phyloP scores from a whole-genome alignment of 2,888 invertebrate genomes.

The Cacoxenus indagator region DNA sequence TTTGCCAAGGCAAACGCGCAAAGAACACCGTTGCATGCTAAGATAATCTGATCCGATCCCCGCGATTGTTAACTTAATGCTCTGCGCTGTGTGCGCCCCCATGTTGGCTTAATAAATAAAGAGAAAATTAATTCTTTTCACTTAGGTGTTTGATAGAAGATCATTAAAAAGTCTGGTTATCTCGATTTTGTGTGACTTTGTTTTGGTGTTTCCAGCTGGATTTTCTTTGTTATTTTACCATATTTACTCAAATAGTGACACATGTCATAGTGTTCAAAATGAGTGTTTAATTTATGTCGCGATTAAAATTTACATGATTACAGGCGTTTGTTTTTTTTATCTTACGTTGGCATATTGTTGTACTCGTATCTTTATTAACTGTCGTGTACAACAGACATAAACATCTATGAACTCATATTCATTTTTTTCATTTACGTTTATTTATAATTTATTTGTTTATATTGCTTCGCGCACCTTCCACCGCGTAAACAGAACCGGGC shows the following conservation, averaged over 20 bases:
- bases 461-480: too few relatives aligned
- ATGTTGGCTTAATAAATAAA: slow-evolving; percentile 12
- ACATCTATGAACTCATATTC: too few relatives aligned
- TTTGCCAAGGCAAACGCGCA: not conserved
- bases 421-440: too few relatives aligned
- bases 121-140: slow-evolving; percentile 25
- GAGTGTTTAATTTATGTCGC: too few relatives aligned
- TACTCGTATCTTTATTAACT: too few relatives aligned
- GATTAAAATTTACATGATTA: too few relatives aligned
- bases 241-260: slow-evolving; percentile 20
- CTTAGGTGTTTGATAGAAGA: slow-evolving; percentile 24
- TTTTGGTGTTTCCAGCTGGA: slow-evolving; percentile 8
- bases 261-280: not conserved
- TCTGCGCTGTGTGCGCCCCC: not conserved
- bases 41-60: slow-evolving; percentile 4
- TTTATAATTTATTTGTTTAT: too few relatives aligned
- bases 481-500: not conserved
- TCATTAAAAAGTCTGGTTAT: slow-evolving; percentile 22
- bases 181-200: too few relatives aligned
- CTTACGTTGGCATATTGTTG: too few relatives aligned
- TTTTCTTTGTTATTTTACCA: not conserved
- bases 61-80: slow-evolving; percentile 1
- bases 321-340: too few relatives aligned
- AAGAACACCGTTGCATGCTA: not conserved
- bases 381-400: too few relatives aligned